These are phyloP conservation scores for Lissocephala sabroskyi DNA, from an alignment of 2,888 invertebrate species.

Conservation along the genomic window DNA sequence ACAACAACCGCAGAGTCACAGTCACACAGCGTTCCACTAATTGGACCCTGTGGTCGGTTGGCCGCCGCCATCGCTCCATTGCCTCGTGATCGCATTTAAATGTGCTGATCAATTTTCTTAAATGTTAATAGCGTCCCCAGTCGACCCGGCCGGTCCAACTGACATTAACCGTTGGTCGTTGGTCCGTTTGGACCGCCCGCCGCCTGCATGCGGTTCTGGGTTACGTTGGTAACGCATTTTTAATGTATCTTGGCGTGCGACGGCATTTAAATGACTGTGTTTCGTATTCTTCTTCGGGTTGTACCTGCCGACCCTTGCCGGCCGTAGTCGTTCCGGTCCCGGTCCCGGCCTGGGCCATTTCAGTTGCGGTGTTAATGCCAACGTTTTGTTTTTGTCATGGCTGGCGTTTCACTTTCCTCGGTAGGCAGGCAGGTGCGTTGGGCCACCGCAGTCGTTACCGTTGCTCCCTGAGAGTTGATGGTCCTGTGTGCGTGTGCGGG, in stretches of 20 bases:
- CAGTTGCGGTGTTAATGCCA: too few relatives aligned
- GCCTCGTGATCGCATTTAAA: slow-evolving; percentile 59
- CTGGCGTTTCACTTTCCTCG: too few relatives aligned
- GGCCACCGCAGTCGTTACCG: too few relatives aligned
- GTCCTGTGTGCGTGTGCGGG: slow-evolving; percentile 2
- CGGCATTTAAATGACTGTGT: slow-evolving; percentile 4
- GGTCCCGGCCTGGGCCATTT: too few relatives aligned
- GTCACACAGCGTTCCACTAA: slow-evolving; percentile 46
- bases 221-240: slow-evolving; percentile 8
- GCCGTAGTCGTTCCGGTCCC: too few relatives aligned
- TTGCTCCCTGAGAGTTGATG: too few relatives aligned
- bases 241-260: slow-evolving; percentile 20
- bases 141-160: too few relatives aligned
- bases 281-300: too few relatives aligned
- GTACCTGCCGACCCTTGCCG: too few relatives aligned
- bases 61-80: not conserved
- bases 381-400: not conserved
- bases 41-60: slow-evolving; percentile 45
- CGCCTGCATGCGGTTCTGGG: too few relatives aligned
- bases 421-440: not conserved
- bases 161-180: too few relatives aligned
- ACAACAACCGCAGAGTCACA: slow-evolving; percentile 20
- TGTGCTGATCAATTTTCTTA: slow-evolving; percentile 60
- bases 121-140: slow-evolving; percentile 49
- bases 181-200: too few relatives aligned